Evolutionary conservation across 2,888 invertebrate genomes (phyloP).

Genomic region (Cryptus armator): DNA sequence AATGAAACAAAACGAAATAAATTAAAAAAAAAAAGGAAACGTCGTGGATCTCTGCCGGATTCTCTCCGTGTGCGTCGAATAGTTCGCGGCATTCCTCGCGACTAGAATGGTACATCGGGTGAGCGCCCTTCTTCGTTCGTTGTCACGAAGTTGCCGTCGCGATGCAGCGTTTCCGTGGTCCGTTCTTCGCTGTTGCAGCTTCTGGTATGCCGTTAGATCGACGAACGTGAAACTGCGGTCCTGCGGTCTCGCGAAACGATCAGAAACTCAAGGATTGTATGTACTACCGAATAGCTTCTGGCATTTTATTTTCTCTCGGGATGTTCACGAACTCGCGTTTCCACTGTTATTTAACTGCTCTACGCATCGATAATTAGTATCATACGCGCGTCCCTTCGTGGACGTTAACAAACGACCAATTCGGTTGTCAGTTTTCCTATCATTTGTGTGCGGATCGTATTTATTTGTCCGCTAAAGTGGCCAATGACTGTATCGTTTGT

Average conservation of each 20-base stretch:
- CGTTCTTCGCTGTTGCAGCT: constrained; percentile 3
- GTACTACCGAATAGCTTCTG: too few relatives aligned
- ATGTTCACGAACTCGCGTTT: background rate
- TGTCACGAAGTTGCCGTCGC: constrained; percentile 57
- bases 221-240: constrained; percentile 13
- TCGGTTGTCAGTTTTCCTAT: too few relatives aligned
- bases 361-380: too few relatives aligned
- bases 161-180: constrained; percentile 20
- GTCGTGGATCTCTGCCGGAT: background rate
- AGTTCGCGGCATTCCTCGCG: constrained; percentile 48
- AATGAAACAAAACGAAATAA: background rate
- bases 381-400: too few relatives aligned
- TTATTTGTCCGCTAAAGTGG: too few relatives aligned
- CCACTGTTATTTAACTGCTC: background rate
- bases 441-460: too few relatives aligned
- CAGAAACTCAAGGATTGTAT: too few relatives aligned
- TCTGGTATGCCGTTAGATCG: constrained; percentile 52
- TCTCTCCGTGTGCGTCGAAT: constrained; percentile 34
- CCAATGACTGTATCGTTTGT: too few relatives aligned
- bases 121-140: constrained; percentile 42
- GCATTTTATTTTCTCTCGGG: background rate
- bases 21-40: background rate
- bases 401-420: too few relatives aligned
- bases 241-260: too few relatives aligned
- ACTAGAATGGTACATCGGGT: background rate